Conservation (phyloP, 2,797 vertebrate genomes). For the Acrossocheilus fasciatus region DNA sequence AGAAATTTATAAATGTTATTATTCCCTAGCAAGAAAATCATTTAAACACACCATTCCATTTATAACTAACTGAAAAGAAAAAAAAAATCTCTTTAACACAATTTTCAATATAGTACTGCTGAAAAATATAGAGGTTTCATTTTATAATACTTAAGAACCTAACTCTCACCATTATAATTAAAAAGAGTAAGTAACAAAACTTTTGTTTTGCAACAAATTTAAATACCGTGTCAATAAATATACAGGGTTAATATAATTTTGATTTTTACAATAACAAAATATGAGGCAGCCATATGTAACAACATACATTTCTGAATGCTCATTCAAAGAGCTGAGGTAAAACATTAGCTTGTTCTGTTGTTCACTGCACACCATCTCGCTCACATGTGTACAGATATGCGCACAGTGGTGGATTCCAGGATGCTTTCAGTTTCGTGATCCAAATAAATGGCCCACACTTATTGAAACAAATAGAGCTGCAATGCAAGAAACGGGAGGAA, state of each 20-base stretch:
- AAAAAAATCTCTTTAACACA: not conserved
- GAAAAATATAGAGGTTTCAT: not conserved
- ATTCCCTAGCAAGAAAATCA: not conserved
- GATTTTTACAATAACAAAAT: not conserved
- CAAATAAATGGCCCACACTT: constrained; percentile 66
- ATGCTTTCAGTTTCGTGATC: constrained; percentile 57
- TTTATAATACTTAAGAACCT: not conserved
- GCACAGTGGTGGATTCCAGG: not conserved
- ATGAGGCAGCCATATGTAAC: not conserved
- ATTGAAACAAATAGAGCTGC: constrained; percentile 78
- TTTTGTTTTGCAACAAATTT: not conserved
- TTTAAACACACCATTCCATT: not conserved
- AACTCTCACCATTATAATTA: not conserved
- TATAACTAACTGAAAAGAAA: not conserved
- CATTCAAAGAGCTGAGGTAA: not conserved
- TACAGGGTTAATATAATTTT: not conserved
- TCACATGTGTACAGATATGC: not conserved
- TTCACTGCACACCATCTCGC: not conserved
- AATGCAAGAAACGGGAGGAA: constrained; percentile 8
- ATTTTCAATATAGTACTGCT: not conserved
- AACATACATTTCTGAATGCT: not conserved
- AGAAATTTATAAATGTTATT: not conserved
- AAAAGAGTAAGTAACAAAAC: not conserved
- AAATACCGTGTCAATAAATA: not conserved
- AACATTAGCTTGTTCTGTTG: not conserved